Base-by-base conservation (phyloP, 1,140 invertebrate species). In the Drosophila serrata region DNA sequence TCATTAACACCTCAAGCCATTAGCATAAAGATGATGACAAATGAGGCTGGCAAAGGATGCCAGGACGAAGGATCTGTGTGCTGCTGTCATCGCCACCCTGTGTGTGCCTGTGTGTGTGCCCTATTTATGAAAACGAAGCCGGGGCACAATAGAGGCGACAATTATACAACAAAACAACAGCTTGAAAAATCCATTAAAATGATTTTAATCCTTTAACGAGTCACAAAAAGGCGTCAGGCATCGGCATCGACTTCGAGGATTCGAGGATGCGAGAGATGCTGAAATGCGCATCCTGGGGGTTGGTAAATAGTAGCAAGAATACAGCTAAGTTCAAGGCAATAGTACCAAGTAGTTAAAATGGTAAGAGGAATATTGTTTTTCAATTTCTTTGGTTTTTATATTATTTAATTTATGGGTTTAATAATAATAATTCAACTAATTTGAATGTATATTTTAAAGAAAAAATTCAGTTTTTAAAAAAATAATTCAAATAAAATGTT, bases 101-200 rank as follows among this genome's bases (percentile, higher is more conserved):
- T 68, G 70, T 87, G n/a, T 61, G 33, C 17, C 4, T 65, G 57
- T 17, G 53, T 56, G 39, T 58, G 72, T 87, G 84, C 64, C 84
- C 80, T 88, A 88, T 88, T 88, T 87, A 73, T 88, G 82, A 57
- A 68, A 40, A 40, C 15, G 65, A 29, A 69, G 46, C 55, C 55
- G 49, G 48, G 48, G 45, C 51, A 86, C 69, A 79, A 87, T 76
- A 77, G 76, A 70, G 73, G 72, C 80, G 77, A 87, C 84, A 87
- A 87, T 87, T 87, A 87, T 88, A 82, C 81, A 88, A 87, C 80
- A 90, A 85, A 90, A 90, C 86, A 90, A 90, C 85, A 90, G 85
- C 85, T 90, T 90, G 85, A 90, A 90, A 90, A 90, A 90, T 90
- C 85, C 85, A 90, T 90, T 90, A 90, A 90, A 90, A 90, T 90